These are phyloP conservation scores for Brachyptera risi DNA, from an alignment of 2,888 invertebrate genomes.

Conservation along the genomic window DNA sequence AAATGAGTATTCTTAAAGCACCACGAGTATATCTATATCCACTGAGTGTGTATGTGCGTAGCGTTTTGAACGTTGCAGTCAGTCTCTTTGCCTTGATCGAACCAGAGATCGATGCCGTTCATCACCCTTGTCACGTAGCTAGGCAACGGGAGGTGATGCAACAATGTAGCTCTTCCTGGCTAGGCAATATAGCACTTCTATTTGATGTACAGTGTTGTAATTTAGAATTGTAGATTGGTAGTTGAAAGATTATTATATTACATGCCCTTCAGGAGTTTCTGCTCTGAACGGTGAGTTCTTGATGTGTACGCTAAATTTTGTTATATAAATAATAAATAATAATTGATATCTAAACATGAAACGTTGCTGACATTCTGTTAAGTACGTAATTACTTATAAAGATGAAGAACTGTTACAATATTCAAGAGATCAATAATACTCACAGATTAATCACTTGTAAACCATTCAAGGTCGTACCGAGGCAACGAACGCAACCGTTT, in stretches of 20 bases:
- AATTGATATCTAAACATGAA: too few relatives aligned
- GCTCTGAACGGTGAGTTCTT: background rate
- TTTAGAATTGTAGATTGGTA: background rate
- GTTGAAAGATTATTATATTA: background rate
- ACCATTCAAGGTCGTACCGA: too few relatives aligned
- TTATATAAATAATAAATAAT: background rate
- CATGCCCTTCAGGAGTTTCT: background rate
- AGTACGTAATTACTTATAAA: background rate
- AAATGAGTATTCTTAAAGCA: too few relatives aligned
- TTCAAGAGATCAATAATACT: background rate
- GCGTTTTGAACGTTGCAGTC: slow-evolving; percentile 10
- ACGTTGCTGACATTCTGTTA: too few relatives aligned
- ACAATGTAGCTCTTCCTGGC: background rate
- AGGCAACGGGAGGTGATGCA: background rate
- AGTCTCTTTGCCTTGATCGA: slow-evolving; percentile 25
- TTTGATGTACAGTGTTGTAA: slow-evolving; percentile 6
- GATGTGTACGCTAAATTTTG: background rate
- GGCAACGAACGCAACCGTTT: too few relatives aligned
- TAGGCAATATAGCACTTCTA: background rate
- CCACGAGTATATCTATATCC: too few relatives aligned
- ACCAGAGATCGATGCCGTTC: background rate
- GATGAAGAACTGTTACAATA: background rate
- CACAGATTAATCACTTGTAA: too few relatives aligned
- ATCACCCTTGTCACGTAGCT: background rate
- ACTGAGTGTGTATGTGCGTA: too few relatives aligned